These are phyloP conservation scores for Oxytorus armatus DNA, from an alignment of 2,888 invertebrate genomes.

Conservation along the genomic window DNA sequence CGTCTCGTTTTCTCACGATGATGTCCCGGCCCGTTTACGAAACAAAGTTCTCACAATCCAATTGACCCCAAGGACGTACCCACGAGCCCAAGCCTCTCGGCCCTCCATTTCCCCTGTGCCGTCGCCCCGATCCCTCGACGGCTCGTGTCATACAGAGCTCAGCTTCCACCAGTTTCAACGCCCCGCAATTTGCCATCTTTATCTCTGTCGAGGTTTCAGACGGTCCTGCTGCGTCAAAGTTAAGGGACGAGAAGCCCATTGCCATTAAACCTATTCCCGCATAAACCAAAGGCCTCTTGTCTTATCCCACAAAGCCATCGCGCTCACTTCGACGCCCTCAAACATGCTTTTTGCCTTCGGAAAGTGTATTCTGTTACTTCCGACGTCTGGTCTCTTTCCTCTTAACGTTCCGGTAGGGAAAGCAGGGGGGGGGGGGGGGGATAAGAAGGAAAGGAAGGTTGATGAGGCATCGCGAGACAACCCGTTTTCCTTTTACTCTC, in stretches of 20 bases:
- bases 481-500: constrained; percentile 45
- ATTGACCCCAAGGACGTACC: constrained; percentile 73
- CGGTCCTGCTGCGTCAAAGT: too few relatives aligned
- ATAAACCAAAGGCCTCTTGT: too few relatives aligned
- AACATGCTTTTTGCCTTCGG: too few relatives aligned
- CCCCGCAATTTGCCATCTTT: constrained; percentile 31
- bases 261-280: constrained; percentile 53
- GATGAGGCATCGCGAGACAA: constrained; percentile 20
- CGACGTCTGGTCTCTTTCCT: too few relatives aligned
- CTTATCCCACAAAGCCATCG: too few relatives aligned
- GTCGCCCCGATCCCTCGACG: constrained; percentile 57
- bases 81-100: constrained; percentile 36
- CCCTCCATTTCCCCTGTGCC: constrained; percentile 10
- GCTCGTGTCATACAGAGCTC: constrained; percentile 56
- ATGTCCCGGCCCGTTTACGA: constrained; percentile 43
- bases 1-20: constrained; percentile 36
- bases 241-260: too few relatives aligned
- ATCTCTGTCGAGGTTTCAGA: too few relatives aligned
- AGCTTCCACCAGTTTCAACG: constrained; percentile 49
- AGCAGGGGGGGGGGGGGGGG: too few relatives aligned
- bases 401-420: too few relatives aligned
- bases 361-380: too few relatives aligned
- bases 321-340: too few relatives aligned
- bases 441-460: constrained; percentile 1
- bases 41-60: constrained; percentile 78